Conservation (phyloP, 2,888 invertebrate genomes). For the Drosophila meridionalis region DNA sequence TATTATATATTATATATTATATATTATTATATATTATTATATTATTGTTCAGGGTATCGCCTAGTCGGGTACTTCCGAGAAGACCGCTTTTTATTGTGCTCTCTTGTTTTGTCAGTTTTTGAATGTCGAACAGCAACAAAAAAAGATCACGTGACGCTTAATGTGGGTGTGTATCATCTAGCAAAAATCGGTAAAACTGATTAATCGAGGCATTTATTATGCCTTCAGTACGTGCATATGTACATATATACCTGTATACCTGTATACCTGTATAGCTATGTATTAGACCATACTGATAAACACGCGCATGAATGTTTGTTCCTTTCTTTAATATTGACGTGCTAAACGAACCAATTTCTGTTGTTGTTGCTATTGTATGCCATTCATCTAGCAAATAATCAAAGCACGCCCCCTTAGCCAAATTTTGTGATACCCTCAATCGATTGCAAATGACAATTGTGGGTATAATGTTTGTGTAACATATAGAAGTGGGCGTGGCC, state of each 20-base stretch:
- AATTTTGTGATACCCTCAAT: not conserved
- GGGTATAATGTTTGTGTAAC: not conserved
- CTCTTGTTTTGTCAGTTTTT: conserved; percentile 1
- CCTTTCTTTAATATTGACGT: conserved; percentile 46
- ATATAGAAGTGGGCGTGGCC: not conserved
- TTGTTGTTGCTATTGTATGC: not conserved
- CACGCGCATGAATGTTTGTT: conserved; percentile 10
- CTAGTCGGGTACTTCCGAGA: not conserved
- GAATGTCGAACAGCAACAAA: not conserved
- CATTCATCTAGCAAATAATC: conserved; percentile 9
- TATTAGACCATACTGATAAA: not conserved
- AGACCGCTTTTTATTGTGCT: not conserved
- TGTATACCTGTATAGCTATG: not conserved
- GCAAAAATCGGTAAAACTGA: conserved; percentile 5
- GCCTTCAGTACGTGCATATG: not conserved
- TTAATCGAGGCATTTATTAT: conserved; percentile 20
- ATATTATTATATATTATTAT: not conserved
- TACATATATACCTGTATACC: not conserved
- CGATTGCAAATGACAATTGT: not conserved
- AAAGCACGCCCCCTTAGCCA: conserved; percentile 18
- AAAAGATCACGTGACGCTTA: conserved; percentile 28
- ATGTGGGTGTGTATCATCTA: conserved; percentile 10
- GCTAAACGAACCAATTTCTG: conserved; percentile 47
- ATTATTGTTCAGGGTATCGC: not conserved
- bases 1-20: not conserved